These are phyloP conservation scores for Uloborus plumipes DNA, from an alignment of 2,888 invertebrate genomes.

Conservation along the genomic window DNA sequence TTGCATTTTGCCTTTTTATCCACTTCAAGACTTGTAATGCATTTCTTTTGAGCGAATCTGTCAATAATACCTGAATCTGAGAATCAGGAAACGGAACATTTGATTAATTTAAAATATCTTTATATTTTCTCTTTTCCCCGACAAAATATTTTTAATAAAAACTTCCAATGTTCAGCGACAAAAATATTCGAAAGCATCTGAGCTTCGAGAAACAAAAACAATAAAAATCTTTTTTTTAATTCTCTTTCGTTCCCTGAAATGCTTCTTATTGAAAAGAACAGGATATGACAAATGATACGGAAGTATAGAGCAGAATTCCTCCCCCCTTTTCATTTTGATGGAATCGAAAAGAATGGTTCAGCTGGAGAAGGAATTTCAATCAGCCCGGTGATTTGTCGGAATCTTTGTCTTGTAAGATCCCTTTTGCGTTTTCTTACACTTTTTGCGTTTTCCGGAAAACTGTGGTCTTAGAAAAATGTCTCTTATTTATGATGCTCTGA, in stretches of 20 bases:
- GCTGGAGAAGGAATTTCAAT: slow-evolving; percentile 56
- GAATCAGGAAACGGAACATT: no score
- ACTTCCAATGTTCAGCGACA: neutral
- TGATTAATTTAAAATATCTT: no score
- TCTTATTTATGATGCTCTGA: slow-evolving; percentile 30
- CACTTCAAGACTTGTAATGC: no score
- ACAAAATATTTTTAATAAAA: no score
- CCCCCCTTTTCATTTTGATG: slow-evolving; percentile 2
- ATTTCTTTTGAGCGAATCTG: no score
- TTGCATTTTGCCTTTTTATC: no score
- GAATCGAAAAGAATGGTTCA: slow-evolving; percentile 14
- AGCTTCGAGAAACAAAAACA: neutral
- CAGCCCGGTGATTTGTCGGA: slow-evolving; percentile 48
- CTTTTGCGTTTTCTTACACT: slow-evolving; percentile 42
- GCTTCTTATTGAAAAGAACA: slow-evolving; percentile 46
- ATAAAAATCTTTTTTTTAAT: neutral
- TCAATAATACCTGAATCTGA: no score
- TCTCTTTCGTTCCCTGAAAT: neutral
- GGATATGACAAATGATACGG: slow-evolving; percentile 51
- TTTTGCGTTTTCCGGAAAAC: slow-evolving; percentile 1
- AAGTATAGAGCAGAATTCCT: slow-evolving; percentile 36
- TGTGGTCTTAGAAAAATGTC: slow-evolving; percentile 31
- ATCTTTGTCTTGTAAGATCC: slow-evolving; percentile 23
- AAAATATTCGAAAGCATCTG: neutral
- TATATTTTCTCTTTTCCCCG: no score